phyloP scores from a whole-genome alignment of 2,113 vertebrate genomes.

The Barnardius zonarius region DNA sequence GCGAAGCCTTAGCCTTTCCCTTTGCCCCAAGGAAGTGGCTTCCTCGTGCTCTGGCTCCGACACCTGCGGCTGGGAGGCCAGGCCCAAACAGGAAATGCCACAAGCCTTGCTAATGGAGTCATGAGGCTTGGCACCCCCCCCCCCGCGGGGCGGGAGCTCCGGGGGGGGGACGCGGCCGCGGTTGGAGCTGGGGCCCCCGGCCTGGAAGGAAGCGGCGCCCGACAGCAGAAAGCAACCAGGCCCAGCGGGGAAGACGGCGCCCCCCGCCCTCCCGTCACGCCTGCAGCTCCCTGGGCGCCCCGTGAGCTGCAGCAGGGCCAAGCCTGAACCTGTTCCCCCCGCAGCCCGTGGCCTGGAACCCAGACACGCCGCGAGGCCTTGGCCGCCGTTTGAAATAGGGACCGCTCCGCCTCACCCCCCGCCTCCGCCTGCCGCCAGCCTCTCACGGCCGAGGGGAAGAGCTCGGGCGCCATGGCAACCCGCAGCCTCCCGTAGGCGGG shows the following conservation, averaged over 20 bases:
- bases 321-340: slow-evolving; percentile 6
- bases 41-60: not conserved
- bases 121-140: not conserved
- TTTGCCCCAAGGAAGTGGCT: not conserved
- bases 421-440: not conserved
- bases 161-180: not conserved
- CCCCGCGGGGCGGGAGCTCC: not conserved
- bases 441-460: not conserved
- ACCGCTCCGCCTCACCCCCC: not conserved
- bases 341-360: not conserved
- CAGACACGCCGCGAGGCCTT: not conserved
- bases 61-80: not conserved
- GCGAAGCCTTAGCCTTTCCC: not conserved
- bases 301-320: not conserved
- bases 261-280: too few species aligned
- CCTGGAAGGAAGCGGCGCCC: not conserved
- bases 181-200: not conserved
- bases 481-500: not conserved
- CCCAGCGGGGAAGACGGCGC: too few species aligned
- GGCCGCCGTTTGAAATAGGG: slow-evolving; percentile 44
- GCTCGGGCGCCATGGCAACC: not conserved
- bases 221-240: not conserved
- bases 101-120: not conserved
- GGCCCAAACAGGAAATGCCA: slow-evolving; percentile 12
- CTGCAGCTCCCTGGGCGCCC: not conserved